These are phyloP conservation scores for Pangasius krempfi DNA, from an alignment of 2,797 vertebrate genomes.

Conservation along the genomic window DNA sequence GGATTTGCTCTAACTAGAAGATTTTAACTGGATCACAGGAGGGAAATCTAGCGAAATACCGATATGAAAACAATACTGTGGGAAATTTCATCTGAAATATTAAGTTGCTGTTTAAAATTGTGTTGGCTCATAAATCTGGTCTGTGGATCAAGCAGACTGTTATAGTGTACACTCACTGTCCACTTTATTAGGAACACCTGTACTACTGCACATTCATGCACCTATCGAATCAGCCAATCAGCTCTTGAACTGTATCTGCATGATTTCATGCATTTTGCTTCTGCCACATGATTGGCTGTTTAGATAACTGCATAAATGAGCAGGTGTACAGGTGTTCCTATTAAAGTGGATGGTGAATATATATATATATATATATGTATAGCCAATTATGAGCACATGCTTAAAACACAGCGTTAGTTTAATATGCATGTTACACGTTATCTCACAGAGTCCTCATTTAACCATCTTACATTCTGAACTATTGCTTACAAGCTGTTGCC, in stretches of 20 bases:
- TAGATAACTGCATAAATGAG: no score
- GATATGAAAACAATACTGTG: background rate
- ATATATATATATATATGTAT: background rate
- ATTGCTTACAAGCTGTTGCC: background rate
- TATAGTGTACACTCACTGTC: no score
- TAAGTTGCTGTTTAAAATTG: background rate
- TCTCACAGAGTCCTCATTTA: background rate
- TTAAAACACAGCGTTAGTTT: background rate
- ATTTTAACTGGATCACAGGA: background rate
- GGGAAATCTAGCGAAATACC: background rate
- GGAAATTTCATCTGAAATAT: background rate
- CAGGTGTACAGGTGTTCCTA: no score
- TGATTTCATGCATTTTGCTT: no score
- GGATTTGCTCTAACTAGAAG: background rate
- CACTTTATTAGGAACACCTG: no score
- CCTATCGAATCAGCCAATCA: no score
- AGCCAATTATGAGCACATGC: no score
- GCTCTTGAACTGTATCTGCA: no score
- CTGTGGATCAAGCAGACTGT: background rate
- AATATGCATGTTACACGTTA: background rate
- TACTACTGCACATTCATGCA: no score
- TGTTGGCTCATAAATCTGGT: background rate
- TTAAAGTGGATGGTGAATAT: no score
- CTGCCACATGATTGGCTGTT: no score
- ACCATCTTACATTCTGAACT: background rate